A percentile compares a stretch with the other conserved stretches of the same genome.
phyloP scores from a whole-genome alignment of 2,113 vertebrate genomes.

The Lanius ludovicianus region DNA sequence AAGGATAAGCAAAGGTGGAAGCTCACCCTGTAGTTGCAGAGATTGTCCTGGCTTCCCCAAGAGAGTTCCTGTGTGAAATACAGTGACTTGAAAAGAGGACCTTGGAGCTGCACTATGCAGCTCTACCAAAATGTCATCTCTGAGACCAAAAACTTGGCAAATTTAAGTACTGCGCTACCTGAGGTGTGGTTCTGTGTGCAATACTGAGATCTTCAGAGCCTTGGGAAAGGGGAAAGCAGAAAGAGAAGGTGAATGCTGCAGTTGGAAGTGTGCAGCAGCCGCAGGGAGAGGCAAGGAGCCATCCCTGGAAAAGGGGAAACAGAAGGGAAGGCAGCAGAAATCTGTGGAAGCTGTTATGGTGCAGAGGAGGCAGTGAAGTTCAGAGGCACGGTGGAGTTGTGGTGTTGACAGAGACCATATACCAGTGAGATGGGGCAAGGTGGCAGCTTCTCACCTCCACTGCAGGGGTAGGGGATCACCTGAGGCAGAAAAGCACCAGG shows the following conservation, averaged over 20 bases:
- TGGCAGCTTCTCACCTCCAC: neutral
- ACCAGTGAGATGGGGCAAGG: neutral
- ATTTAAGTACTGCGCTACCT: neutral
- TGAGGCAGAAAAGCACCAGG: neutral
- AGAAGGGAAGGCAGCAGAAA: neutral
- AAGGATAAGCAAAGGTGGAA: neutral
- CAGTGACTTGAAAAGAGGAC: neutral
- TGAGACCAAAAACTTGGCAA: neutral
- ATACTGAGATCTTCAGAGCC: neutral
- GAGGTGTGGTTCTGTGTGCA: neutral
- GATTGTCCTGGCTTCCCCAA: neutral
- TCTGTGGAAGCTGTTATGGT: neutral
- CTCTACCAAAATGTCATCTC: neutral
- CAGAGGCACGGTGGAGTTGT: neutral
- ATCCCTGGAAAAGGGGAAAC: neutral
- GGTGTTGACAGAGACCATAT: neutral
- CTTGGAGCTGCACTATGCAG: neutral
- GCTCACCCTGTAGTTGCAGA: neutral
- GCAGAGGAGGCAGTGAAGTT: neutral
- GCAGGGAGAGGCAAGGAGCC: neutral
- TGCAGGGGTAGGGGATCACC: neutral
- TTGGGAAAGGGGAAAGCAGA: neutral
- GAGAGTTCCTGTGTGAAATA: neutral
- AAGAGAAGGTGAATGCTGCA: neutral
- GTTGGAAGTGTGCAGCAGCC: neutral